These are phyloP conservation scores for Hapalemur alaotrensis DNA, from an alignment of 2,797 vertebrate genomes.

Conservation along the genomic window DNA sequence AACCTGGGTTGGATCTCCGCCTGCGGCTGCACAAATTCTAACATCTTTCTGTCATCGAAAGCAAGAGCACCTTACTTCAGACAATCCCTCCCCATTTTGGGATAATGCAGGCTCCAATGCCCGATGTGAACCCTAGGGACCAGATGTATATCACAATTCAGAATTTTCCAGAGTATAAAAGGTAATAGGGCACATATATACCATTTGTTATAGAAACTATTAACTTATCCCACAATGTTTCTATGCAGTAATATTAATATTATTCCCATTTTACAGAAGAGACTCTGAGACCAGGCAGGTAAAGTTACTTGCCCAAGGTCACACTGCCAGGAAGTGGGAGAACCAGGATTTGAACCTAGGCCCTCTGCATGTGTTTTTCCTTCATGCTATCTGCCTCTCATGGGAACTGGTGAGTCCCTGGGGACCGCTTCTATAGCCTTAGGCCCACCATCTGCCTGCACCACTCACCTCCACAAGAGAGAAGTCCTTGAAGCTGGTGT, in stretches of 20 bases:
- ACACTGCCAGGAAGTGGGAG: neutral
- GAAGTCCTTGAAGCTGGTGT: conserved; percentile 70
- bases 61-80: neutral
- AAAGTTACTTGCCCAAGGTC: neutral
- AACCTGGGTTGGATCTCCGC: neutral
- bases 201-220: neutral
- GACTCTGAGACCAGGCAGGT: neutral
- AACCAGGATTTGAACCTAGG: too few species aligned
- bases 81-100: neutral
- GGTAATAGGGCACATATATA: neutral
- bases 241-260: neutral
- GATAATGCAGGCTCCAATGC: neutral
- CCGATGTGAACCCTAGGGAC: neutral
- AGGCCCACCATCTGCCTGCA: neutral
- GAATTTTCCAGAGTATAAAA: neutral
- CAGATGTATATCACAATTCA: neutral
- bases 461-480: conserved; percentile 74
- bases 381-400: neutral
- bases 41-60: neutral
- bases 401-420: neutral
- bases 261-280: neutral
- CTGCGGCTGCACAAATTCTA: neutral
- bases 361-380: neutral
- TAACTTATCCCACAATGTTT: neutral
- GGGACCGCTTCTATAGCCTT: neutral